Evolutionary conservation across 2,888 invertebrate genomes (phyloP).

Genomic region (Deilephila elpenor): DNA sequence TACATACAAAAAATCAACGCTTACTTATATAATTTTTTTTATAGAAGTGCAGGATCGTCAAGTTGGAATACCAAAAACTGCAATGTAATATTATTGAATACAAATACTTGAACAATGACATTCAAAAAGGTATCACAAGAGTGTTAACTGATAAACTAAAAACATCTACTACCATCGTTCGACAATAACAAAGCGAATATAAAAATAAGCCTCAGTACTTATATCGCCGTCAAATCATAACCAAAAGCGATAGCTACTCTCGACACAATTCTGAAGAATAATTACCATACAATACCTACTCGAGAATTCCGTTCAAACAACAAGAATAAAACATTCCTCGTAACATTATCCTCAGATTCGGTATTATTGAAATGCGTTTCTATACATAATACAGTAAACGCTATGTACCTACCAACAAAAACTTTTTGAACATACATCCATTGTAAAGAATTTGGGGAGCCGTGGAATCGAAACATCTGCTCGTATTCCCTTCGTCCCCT

Average conservation of each 20-base stretch:
- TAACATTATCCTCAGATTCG: conserved; percentile 21
- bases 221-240: neutral
- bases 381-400: neutral
- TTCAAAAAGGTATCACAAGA: neutral
- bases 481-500: conserved; percentile 59
- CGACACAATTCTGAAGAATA: neutral
- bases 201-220: neutral
- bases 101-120: neutral
- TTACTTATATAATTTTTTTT: too few species aligned
- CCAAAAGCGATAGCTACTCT: conserved; percentile 7
- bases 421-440: neutral
- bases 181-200: neutral
- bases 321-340: conserved; percentile 25
- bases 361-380: conserved; percentile 8
- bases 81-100: neutral
- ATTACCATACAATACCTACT: conserved; percentile 14
- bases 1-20: neutral
- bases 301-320: conserved; percentile 2
- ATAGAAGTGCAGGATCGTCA: too few species aligned
- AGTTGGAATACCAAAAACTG: too few species aligned
- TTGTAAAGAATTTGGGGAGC: conserved; percentile 54
- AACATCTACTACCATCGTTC: neutral
- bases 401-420: neutral
- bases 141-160: neutral
- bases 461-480: conserved; percentile 76